Conservation (phyloP, 2,113 vertebrate genomes). For the Myiopsitta monachus region DNA sequence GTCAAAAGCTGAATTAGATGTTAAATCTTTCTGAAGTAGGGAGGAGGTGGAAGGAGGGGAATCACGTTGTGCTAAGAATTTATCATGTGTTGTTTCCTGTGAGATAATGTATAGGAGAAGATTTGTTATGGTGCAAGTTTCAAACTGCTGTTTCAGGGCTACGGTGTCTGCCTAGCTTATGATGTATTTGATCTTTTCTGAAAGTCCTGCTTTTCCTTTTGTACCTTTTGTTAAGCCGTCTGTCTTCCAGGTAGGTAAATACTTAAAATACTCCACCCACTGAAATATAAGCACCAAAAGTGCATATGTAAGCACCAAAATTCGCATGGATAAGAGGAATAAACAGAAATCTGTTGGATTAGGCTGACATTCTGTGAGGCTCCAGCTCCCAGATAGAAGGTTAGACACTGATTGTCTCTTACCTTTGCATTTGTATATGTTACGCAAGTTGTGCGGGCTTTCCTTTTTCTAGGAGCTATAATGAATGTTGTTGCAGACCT, state of each 20-base stretch:
- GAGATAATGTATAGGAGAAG: slow-evolving; percentile 80
- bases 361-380: not conserved
- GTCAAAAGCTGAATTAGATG: slow-evolving; percentile 85
- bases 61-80: slow-evolving; percentile 79
- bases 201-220: slow-evolving; percentile 50
- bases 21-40: slow-evolving; percentile 86
- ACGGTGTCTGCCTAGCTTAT: slow-evolving; percentile 77
- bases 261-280: not conserved
- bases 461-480: not conserved
- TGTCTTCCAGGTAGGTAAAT: slow-evolving; percentile 23
- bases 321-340: not conserved
- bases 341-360: not conserved
- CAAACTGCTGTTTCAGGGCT: slow-evolving; percentile 84
- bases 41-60: slow-evolving; percentile 72
- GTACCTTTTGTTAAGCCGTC: not conserved
- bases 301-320: not conserved
- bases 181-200: slow-evolving; percentile 76
- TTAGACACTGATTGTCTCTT: not conserved
- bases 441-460: not conserved
- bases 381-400: not conserved
- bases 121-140: slow-evolving; percentile 80
- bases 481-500: not conserved
- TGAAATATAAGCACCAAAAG: no score
- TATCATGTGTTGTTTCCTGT: slow-evolving; percentile 82
- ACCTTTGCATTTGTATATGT: not conserved